phyloP scores from a whole-genome alignment of 2,888 invertebrate species.

The Phalangium opilio region DNA sequence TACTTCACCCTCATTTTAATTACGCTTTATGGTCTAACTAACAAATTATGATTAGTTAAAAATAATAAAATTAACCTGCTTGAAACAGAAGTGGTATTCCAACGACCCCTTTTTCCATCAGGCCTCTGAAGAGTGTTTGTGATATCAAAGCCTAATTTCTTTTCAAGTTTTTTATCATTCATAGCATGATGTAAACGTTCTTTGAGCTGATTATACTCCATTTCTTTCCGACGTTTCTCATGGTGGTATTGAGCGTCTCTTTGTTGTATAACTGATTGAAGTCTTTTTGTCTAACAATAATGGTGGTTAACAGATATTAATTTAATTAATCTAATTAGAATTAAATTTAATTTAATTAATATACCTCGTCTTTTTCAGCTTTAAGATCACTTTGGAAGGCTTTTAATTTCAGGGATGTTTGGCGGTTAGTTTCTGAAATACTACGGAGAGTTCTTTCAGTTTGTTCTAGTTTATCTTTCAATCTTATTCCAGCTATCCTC shows the following conservation, averaged over 20 bases:
- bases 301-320: too few relatives aligned
- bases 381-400: neutral
- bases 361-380: neutral
- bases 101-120: neutral
- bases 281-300: neutral
- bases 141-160: neutral
- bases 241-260: conserved; percentile 1
- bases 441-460: neutral
- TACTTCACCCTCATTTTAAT: too few relatives aligned
- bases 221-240: neutral
- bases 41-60: too few relatives aligned
- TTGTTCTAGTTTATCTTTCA: neutral
- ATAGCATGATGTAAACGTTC: neutral
- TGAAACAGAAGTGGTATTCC: neutral
- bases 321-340: too few relatives aligned
- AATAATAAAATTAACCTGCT: too few relatives aligned
- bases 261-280: neutral
- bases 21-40: too few relatives aligned
- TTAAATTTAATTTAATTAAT: neutral
- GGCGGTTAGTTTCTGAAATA: neutral
- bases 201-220: neutral
- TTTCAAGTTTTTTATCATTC: neutral
- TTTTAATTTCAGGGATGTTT: neutral
- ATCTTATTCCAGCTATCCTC: neutral
- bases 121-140: neutral